Conservation (phyloP, 2,113 vertebrate species). For the Vulpes lagopus region DNA sequence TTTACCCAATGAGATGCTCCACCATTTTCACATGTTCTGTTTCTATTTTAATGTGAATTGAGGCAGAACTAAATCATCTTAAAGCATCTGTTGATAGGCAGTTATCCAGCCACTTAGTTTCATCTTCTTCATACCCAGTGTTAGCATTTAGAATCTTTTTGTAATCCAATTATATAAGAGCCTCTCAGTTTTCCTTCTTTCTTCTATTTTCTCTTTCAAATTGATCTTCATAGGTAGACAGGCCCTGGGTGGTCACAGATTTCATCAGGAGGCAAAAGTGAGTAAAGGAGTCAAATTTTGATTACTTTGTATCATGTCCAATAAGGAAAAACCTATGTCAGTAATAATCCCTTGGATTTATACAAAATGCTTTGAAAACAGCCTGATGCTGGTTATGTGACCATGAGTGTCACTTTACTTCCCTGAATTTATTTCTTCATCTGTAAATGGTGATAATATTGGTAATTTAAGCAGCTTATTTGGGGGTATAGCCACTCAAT, state of each 20-base stretch:
- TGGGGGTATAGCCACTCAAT: neutral
- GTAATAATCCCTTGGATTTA: slow-evolving; percentile 24
- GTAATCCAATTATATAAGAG: slow-evolving; percentile 53
- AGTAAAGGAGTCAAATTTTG: neutral
- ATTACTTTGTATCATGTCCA: neutral
- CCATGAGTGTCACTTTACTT: neutral
- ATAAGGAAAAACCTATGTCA: neutral
- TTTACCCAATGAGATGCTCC: slow-evolving; percentile 56
- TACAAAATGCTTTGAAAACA: slow-evolving; percentile 39
- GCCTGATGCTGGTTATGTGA: neutral
- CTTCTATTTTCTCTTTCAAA: slow-evolving; percentile 13
- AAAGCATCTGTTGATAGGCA: slow-evolving; percentile 60
- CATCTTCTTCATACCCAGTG: slow-evolving; percentile 48
- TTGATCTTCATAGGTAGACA: neutral
- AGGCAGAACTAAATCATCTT: slow-evolving; percentile 57
- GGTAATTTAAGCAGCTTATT: neutral
- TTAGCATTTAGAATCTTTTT: slow-evolving; percentile 46
- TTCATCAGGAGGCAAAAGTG: slow-evolving; percentile 1
- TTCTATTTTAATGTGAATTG: slow-evolving; percentile 67
- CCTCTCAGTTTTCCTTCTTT: neutral
- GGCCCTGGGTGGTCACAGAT: neutral
- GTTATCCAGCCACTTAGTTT: slow-evolving; percentile 29
- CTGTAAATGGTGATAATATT: neutral
- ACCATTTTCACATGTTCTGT: slow-evolving; percentile 56
- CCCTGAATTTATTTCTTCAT: slow-evolving; percentile 2